These are phyloP conservation scores for Ciconia stormi DNA, from an alignment of 2,113 vertebrate genomes.

Conservation along the genomic window DNA sequence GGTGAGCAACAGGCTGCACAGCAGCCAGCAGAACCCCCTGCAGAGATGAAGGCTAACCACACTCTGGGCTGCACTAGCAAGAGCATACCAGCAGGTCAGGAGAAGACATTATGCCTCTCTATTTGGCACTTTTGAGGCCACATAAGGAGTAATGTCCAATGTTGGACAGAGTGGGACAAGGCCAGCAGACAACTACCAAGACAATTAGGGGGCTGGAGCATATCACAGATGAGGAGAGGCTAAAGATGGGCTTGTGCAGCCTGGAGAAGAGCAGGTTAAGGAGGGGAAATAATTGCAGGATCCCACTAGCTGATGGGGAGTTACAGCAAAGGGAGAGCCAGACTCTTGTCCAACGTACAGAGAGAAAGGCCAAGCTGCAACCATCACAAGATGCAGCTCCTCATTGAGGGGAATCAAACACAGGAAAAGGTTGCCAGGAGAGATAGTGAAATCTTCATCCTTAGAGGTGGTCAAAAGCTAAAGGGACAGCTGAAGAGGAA, in stretches of 20 bases:
- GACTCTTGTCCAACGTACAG: not conserved
- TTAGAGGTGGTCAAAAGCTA: not conserved
- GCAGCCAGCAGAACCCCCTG: too few species aligned
- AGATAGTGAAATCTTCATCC: not conserved
- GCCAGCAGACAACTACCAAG: not conserved
- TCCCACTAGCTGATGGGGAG: fast-evolving
- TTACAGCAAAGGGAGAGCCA: not conserved
- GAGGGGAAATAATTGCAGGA: not conserved
- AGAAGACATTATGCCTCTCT: not conserved
- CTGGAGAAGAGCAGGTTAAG: not conserved
- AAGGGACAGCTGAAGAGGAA: not conserved
- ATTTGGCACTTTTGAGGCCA: not conserved
- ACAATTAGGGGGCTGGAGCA: not conserved
- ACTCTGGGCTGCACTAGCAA: not conserved
- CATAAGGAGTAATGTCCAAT: not conserved
- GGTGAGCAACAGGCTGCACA: too few species aligned
- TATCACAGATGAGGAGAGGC: not conserved
- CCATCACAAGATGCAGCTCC: not conserved
- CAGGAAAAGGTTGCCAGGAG: not conserved
- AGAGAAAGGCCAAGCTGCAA: not conserved
- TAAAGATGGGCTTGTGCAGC: not conserved
- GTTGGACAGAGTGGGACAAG: not conserved
- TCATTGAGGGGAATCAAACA: not conserved
- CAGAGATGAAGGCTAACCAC: too few species aligned
- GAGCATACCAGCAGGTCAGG: not conserved